Base-by-base conservation (phyloP, 1,140 invertebrate genomes). In the Trialeurodes vaporariorum region DNA sequence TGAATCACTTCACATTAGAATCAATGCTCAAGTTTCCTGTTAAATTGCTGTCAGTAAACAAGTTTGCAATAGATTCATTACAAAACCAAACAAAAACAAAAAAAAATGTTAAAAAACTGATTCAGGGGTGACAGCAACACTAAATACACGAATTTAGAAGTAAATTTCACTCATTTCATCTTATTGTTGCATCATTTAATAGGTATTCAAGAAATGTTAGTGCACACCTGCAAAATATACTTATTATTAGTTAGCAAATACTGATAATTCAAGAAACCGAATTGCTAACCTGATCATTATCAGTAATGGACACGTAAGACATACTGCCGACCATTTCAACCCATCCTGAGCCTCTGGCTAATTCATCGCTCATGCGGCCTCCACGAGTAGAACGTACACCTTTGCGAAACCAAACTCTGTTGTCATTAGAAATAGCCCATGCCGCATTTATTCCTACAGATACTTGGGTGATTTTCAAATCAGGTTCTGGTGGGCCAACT, bases 401-500 rank as follows among this genome's bases (percentile, higher is more conserved):
- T 78, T 92, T 88, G 71, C 92, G 82, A 76, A 94, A 94, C 92
- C 92, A 95, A n/a, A 94, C 89, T 74, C 86, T 85, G 67, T 87
- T 85, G 75, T 93, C 88, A 73, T 89, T 86, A 62, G 88, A 90
- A 9, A 94, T 79, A 69, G 88, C 91, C 94, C 94, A 96, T 9
- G 94, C 89, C 2, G 87, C 82, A 81, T 91, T 86, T n/a, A 82
- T 83, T 2, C 94, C 93, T 23, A 94, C 89, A 67, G 90, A 88
- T 2, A 96, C 79, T 77, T 92, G 88, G 49, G 82, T 77, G 13
- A 96, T 81, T 76, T 84, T 85, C 61, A 84, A 82, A 76, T 83
- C 83, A 75, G 82, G 80, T 61, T 85, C 81, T 0, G 91, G 91
- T 49, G 89, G 84, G 69, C 87, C 85, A 0, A 95, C 86, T 81